Conservation (phyloP, 2,888 invertebrate species). For the Craniophora ligustri region DNA sequence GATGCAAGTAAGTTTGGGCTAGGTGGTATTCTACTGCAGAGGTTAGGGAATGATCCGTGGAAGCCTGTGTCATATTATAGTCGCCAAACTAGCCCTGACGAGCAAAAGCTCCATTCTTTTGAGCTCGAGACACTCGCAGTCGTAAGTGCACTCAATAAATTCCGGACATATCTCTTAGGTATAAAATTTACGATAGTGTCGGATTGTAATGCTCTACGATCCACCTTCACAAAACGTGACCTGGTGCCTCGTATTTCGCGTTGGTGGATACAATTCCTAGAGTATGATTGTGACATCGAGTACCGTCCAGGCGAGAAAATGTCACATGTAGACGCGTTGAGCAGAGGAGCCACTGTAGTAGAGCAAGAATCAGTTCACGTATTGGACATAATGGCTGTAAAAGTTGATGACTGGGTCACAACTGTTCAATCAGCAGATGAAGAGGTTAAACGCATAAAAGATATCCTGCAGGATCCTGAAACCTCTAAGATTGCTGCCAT, state of each 20-base stretch:
- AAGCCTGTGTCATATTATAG: conserved; percentile 3
- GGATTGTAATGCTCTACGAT: neutral
- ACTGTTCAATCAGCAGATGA: conserved; percentile 38
- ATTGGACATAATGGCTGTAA: neutral
- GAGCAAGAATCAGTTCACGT: conserved; percentile 1
- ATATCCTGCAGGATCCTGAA: conserved; percentile 23
- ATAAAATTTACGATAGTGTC: neutral
- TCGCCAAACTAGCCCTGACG: conserved; percentile 3
- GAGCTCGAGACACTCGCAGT: conserved; percentile 48
- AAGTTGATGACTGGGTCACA: conserved; percentile 26
- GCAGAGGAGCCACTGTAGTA: no score
- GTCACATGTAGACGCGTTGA: conserved; percentile 57
- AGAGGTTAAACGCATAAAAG: conserved; percentile 25
- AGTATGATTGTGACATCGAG: conserved; percentile 56
- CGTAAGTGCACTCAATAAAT: conserved; percentile 34
- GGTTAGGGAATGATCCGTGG: neutral
- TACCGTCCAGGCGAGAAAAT: conserved; percentile 51
- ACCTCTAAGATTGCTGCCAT: conserved; percentile 19
- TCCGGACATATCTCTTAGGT: conserved; percentile 33
- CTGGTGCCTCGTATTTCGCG: conserved; percentile 50
- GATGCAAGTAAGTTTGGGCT: conserved; percentile 6
- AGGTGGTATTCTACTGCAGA: conserved; percentile 4
- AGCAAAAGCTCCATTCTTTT: conserved; percentile 40
- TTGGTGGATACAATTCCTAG: conserved; percentile 57
- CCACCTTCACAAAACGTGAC: conserved; percentile 1